These are phyloP conservation scores for Eristalinus aeneus DNA, from an alignment of 2,888 invertebrate genomes.

Conservation along the genomic window DNA sequence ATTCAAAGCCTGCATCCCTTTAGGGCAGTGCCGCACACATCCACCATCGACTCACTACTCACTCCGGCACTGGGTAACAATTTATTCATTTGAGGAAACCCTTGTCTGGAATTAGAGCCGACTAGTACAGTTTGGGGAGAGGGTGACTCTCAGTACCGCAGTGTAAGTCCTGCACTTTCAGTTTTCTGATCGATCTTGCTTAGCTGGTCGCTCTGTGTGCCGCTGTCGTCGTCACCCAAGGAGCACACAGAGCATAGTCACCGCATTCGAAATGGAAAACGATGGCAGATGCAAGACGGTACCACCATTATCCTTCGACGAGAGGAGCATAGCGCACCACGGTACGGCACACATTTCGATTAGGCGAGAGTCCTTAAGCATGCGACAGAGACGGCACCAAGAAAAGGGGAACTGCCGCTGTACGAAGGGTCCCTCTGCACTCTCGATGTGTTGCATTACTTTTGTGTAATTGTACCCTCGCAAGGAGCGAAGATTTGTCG, in stretches of 20 bases:
- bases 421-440: slow-evolving; percentile 27
- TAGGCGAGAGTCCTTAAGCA: slow-evolving; percentile 57
- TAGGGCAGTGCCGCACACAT: neutral
- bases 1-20: neutral
- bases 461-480: slow-evolving; percentile 60
- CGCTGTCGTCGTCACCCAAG: slow-evolving; percentile 47
- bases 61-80: slow-evolving; percentile 32
- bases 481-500: neutral
- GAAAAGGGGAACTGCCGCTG: neutral
- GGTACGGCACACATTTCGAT: slow-evolving; percentile 59
- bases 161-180: slow-evolving; percentile 44
- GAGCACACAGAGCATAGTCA: slow-evolving; percentile 1
- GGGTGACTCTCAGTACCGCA: slow-evolving; percentile 42
- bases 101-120: slow-evolving; percentile 33
- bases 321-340: slow-evolving; percentile 27
- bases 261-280: slow-evolving; percentile 26
- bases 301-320: slow-evolving; percentile 40
- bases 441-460: slow-evolving; percentile 47
- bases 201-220: slow-evolving; percentile 52
- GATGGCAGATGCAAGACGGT: slow-evolving; percentile 65
- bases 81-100: slow-evolving; percentile 31
- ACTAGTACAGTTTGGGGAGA: slow-evolving; percentile 46
- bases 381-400: slow-evolving; percentile 58
- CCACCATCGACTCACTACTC: neutral
- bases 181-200: slow-evolving; percentile 70